phyloP scores from a whole-genome alignment of 2,113 vertebrate species.

The Dasyprocta punctata region DNA sequence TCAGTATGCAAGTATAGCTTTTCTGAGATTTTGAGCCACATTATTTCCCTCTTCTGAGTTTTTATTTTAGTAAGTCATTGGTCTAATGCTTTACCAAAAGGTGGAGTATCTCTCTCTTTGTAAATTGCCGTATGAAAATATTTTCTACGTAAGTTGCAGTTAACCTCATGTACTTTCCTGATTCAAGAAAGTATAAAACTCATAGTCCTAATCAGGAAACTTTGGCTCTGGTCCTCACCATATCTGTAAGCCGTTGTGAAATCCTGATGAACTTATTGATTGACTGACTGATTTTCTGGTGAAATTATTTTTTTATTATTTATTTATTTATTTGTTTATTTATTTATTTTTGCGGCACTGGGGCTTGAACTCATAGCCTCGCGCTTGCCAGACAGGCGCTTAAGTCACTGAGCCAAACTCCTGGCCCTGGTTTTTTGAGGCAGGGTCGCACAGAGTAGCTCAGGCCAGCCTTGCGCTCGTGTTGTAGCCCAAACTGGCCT shows the following conservation, averaged over 20 bases:
- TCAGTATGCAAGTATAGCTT: neutral
- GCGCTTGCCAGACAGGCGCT: too few relatives aligned
- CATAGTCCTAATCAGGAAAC: neutral
- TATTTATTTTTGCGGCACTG: too few relatives aligned
- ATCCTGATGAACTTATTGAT: neutral
- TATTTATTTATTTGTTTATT: too few relatives aligned
- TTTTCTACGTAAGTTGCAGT: constrained; percentile 38
- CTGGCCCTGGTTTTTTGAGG: too few relatives aligned
- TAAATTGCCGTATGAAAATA: constrained; percentile 4
- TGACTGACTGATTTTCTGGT: too few relatives aligned
- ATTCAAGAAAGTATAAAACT: constrained; percentile 4
- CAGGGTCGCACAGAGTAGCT: too few relatives aligned
- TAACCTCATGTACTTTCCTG: constrained; percentile 1
- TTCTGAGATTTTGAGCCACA: neutral
- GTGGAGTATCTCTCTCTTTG: neutral
- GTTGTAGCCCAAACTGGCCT: too few relatives aligned
- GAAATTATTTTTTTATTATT: too few relatives aligned
- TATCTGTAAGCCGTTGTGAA: constrained; percentile 19
- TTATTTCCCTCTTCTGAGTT: neutral
- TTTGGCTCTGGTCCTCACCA: neutral
- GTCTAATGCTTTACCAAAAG: neutral
- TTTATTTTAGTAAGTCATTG: constrained; percentile 45
- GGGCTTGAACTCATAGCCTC: too few relatives aligned
- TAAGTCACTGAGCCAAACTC: too few relatives aligned
- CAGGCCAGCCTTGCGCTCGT: too few relatives aligned